Conservation (phyloP, 2,888 invertebrate genomes). For the Empis stercorea region DNA sequence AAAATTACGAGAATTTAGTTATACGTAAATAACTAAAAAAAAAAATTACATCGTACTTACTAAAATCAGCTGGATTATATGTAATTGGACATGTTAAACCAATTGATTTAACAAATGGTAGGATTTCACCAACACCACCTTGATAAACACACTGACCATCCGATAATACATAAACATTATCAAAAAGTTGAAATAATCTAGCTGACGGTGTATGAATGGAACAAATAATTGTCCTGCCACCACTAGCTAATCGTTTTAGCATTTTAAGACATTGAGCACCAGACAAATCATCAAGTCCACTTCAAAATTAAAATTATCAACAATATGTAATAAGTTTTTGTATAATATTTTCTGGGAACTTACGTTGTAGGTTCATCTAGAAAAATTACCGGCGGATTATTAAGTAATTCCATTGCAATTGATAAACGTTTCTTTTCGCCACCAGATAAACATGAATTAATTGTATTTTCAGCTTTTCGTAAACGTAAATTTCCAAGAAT, state of each 20-base stretch:
- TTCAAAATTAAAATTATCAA: conserved; percentile 30
- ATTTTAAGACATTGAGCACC: conserved; percentile 78
- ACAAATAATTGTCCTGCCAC: conserved; percentile 83
- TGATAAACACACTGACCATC: conserved; percentile 84
- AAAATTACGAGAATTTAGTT: too few relatives aligned
- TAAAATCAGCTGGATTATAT: conserved; percentile 93
- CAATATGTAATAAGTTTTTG: not conserved
- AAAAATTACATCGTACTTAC: conserved; percentile 51
- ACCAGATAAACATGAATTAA: conserved; percentile 66
- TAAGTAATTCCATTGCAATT: conserved; percentile 78
- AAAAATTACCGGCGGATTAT: conserved; percentile 91
- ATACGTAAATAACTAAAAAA: conserved; percentile 3
- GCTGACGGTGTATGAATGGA: conserved; percentile 96
- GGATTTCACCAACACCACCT: conserved; percentile 62
- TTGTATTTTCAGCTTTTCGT: conserved; percentile 56
- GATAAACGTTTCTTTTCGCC: conserved; percentile 89
- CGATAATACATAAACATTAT: conserved; percentile 79
- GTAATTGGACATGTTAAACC: conserved; percentile 78
- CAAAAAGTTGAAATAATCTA: conserved; percentile 79
- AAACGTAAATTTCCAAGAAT: conserved; percentile 72
- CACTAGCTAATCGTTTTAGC: conserved; percentile 68
- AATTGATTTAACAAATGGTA: conserved; percentile 65
- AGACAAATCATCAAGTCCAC: conserved; percentile 84
- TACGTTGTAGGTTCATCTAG: conserved; percentile 95
- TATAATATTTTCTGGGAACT: conserved; percentile 23